Base-by-base conservation (phyloP, 2,797 vertebrate genomes). In the Euphonia xanthogaster region DNA sequence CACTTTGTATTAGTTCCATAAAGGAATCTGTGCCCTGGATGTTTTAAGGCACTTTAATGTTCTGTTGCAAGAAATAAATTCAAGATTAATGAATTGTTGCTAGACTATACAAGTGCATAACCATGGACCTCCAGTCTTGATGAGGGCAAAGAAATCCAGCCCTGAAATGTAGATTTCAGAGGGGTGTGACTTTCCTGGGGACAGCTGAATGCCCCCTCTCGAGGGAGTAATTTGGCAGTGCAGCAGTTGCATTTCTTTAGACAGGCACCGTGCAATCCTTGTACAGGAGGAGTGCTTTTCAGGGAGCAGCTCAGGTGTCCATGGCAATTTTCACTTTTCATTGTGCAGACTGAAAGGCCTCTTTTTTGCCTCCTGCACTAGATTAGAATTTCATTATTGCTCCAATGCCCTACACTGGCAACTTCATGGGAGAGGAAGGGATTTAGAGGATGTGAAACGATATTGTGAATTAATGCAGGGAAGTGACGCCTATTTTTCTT, bases 61-160 rank as follows among this genome's bases (percentile, higher is more conserved):
- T 73, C 77, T 40, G 33, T 88, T 94, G 63, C 66, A 72, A 86
- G 40, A 92, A 96, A 92, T 91, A 62, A 70, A 97, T 94, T 96
- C 17, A 63, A 91, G 48, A 44, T 71, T 95, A 96, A 97, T 94
- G 44, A 94, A 86, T 91, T 94, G 66, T 58, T 91, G 40, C 66
- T 83, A 19, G 31, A 14, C 30, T 78, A 9, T 28, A 63, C 63
- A 45, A 42, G n/a, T 86, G 39, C 23, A 54, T 51, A 79, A 67
- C 88, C 71, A 77, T 67, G 66, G 60, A 93, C 78, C 58, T 79
- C 58, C 54, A 73, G 23, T 91, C 47, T 33, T 76, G 76, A 90
- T 1, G 47, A 94, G 27, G 65, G 48, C 11, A 17, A 31, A 73
- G 68, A 82, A 31, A 5, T 4, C 10, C 35, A 60, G 6, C 22